Evolutionary conservation across 1,140 invertebrate genomes (phyloP).

Genomic region (Drosophila ficusphila): DNA sequence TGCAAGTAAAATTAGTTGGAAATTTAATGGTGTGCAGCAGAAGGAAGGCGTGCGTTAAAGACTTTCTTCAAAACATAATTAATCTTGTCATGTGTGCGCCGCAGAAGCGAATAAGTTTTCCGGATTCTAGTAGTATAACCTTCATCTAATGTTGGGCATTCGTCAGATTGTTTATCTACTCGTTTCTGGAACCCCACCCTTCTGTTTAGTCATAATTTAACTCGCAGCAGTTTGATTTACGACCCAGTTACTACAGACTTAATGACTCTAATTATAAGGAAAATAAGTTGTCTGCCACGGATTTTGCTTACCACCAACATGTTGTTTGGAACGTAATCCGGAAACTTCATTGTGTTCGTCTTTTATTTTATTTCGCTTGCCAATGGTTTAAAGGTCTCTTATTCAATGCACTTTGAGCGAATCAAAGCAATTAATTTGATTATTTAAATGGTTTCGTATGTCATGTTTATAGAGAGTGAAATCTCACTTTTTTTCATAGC

Average conservation of each 20-base stretch:
- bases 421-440: conserved; percentile 66
- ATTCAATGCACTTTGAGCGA: conserved; percentile 56
- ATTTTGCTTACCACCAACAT: conserved; percentile 76
- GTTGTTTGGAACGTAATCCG: conserved; percentile 81
- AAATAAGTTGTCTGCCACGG: conserved; percentile 23
- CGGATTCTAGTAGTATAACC: conserved; percentile 1
- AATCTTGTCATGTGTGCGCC: conserved; percentile 23
- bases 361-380: conserved; percentile 36
- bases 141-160: conserved; percentile 18
- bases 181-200: conserved; percentile 1
- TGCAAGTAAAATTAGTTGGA: conserved; percentile 77
- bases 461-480: conserved; percentile 49
- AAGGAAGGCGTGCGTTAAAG: conserved; percentile 53
- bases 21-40: conserved; percentile 66
- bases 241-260: conserved; percentile 39
- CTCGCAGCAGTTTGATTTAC: conserved; percentile 60
- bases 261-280: conserved; percentile 53
- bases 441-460: conserved; percentile 64
- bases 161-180: conserved; percentile 26
- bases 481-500: conserved; percentile 37
- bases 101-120: conserved; percentile 1
- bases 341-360: conserved; percentile 77
- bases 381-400: conserved; percentile 65
- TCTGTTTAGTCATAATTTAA: conserved; percentile 45
- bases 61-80: conserved; percentile 37